Base-by-base conservation (phyloP, 2,888 invertebrate species). In the Parelbella ahira region DNA sequence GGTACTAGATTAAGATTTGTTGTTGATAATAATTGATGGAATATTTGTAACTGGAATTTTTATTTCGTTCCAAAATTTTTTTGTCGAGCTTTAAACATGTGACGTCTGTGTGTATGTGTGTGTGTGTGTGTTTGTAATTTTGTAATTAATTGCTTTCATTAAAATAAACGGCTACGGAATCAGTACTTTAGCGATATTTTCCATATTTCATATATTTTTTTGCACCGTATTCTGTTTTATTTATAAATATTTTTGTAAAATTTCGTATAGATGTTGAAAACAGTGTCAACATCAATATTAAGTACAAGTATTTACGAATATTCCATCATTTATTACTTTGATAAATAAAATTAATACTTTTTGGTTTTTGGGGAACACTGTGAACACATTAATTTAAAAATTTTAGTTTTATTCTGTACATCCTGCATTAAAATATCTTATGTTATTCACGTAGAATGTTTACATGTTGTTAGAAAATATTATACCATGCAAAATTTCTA, bases 401-500 rank as follows among this genome's bases (percentile, higher is more conserved):
- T 41, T 41, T 41, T 32, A 55, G n/a, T n/a, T n/a, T 41, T 47
- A 43, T 36, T 38, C 29, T 27, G 42, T 20, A 42, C 32, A 24
- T 33, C 13, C 36, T 53, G 51, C 42, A 43, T 53, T 47, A 44
- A 39, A 33, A 52, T 36, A 12, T 45, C 49, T 45, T 37, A 44
- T 53, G 45, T 51, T 49, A 37, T 32, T 45, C 38, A 43, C 50
- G 46, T 55, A 51, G 52, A 42, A 45, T 46, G 44, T 53, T 27
- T 42, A 51, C 44, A 48, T 51, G 33, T 53, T 44, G 52, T 51
- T 27, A 27, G 13, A 53, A 50, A 57, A 54, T 45, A 51, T 51
- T 49, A 54, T 76, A 78, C 63, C 66, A 70, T 58, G 51, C 48
- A 52, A 55, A 55, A 54, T 56, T 60, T 77, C 68, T 77, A 78